Base-by-base conservation (phyloP, 2,797 vertebrate genomes). In the Amazona finschi region DNA sequence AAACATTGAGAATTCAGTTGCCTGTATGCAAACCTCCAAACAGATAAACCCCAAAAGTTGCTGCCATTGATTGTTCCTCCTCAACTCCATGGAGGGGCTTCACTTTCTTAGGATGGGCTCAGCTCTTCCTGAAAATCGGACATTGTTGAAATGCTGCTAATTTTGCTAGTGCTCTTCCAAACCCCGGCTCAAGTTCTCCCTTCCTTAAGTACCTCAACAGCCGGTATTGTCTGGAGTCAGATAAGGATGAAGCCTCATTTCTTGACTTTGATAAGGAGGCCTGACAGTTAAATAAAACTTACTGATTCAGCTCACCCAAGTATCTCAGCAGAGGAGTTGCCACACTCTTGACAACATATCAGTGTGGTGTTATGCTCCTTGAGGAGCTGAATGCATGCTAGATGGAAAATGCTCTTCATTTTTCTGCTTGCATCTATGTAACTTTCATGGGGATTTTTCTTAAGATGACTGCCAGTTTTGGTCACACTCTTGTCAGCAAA, bases 241-340 rank as follows among this genome's bases (percentile, higher is more conserved):
- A 81, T 44, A 36, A 93, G 66, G 50, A 41, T 73, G 88, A 95
- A 88, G 58, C 39, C 18, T 92, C 4, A 0, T 86, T 90, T 66
- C 71, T 84, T 73, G 62, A 53, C 50, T 95, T 86, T 58, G 62
- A 72, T 55, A 60, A 88, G 80, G 89, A 92, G 57, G 38, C 41
- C 57, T 95, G 90, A 86, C 83, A 85, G 70, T 86, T 69, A 76
- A 91, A 93, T 47, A 81, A 94, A 93, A 91, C 74, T 75, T 88
- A 93, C 72, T 81, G 85, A 94, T 88, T 96, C 94, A 91, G 89
- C 85, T 96, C 55, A 88, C 58, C 64, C 50, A 75, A 91, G 80
- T 66, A 55, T 70, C 66, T 93, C 30, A 5, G 5, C 80, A 90
- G 90, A 94, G 80, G 89, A 94, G 73, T 16, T 91, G 62, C 95